Evolutionary conservation across 92 coral and sea anemone species (phyloP), one percentile per base, ranked within the genome.

Genomic region (Parazoanthus swiftii): DNA sequence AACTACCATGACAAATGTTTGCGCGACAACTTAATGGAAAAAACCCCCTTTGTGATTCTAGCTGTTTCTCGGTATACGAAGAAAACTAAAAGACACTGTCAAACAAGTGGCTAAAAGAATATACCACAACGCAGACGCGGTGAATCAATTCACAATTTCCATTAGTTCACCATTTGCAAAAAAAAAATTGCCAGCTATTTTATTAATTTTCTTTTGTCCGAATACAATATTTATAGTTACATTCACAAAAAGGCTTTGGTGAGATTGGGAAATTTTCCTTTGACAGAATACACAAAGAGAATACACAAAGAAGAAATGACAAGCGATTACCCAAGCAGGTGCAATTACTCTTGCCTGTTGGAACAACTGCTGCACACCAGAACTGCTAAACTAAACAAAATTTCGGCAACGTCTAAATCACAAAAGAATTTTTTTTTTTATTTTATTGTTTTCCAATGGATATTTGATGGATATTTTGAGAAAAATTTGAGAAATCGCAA

Each of bases 151-250:
- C 18, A 14, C 38, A 8, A 39, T 39, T 39, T 39, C 42, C 42
- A 39, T 39, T 39, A 39, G 2, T 29, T 33, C 21, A 35, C 8
- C 9, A 38, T 10, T 73, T 73, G n/a, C 77, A 73, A 73, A 23
- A 73, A 73, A 23, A 73, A 29, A 25, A 33, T 8, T 10, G 15
- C 14, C 77, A 73, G 4, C 39, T 73, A 29, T 73, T 73, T 73
- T 29, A 29, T 73, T 35, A 73, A 23, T 73, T 26, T 29, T 73
- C 77, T 73, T 73, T 9, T 35, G 26, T 14, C 42, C 77, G 15
- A 73, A 44, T 73, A 73, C 77, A 73, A 73, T 73, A 71, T 71
- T 71, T 36, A 7, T 71, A 35, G 36, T 73, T 73, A 73, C 20
- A 29, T 73, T 73, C 36, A 38, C 77, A 73, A 73, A 51, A 51